Percentiles rank a stretch among this genome's conserved stretches.
These are phyloP conservation scores for Coracopsis vasa DNA, from an alignment of 2,113 vertebrate genomes.

Conservation along the genomic window DNA sequence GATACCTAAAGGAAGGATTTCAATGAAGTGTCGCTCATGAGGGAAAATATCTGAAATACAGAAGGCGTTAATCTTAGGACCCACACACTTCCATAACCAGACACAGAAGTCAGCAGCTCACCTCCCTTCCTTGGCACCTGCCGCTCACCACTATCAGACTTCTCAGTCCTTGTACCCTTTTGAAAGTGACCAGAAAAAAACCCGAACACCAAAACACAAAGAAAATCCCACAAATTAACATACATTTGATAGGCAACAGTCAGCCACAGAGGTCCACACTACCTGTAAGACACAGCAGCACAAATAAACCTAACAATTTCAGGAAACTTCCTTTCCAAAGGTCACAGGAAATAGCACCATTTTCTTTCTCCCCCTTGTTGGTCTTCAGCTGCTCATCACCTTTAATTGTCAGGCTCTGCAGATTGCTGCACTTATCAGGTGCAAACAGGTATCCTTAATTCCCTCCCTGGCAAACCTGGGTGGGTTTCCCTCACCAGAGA, in stretches of 20 bases:
- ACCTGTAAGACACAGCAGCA: background rate
- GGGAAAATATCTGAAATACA: background rate
- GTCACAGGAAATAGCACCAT: fast-evolving
- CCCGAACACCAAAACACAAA: background rate
- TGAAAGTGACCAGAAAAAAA: background rate
- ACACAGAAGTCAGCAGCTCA: background rate
- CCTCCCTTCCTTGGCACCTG: background rate
- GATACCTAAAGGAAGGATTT: background rate
- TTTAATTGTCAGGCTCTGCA: background rate
- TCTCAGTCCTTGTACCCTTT: background rate
- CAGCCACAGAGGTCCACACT: background rate
- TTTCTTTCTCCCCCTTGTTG: background rate
- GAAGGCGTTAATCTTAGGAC: background rate
- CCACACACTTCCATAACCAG: background rate
- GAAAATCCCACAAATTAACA: background rate
- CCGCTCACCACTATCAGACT: background rate
- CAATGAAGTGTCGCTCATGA: background rate
- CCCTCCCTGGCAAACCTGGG: background rate
- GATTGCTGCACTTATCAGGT: background rate
- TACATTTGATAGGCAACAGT: background rate
- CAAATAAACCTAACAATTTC: background rate
- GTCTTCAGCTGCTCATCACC: background rate
- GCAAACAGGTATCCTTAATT: background rate
- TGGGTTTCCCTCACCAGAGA: background rate
- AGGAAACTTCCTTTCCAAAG: background rate